phyloP scores from a whole-genome alignment of 2,888 invertebrate species.

The Asteroscopus sphinx region DNA sequence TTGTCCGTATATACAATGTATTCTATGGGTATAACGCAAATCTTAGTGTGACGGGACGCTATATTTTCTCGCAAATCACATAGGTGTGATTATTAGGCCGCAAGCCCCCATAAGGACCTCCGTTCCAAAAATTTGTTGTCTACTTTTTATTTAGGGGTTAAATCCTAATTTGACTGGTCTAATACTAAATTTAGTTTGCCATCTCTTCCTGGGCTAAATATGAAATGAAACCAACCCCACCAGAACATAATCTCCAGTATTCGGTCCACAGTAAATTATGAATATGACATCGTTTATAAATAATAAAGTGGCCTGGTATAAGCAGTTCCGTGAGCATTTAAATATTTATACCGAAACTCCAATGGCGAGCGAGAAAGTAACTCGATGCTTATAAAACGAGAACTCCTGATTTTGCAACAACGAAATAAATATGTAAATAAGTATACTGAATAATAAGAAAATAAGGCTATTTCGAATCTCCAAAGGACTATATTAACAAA shows the following conservation, averaged over 20 bases:
- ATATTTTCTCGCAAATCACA: too few species aligned
- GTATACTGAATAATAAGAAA: slow-evolving; percentile 13
- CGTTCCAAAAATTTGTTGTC: too few species aligned
- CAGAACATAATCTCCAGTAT: slow-evolving; percentile 1
- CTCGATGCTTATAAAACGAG: slow-evolving; percentile 12
- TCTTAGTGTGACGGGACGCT: too few species aligned
- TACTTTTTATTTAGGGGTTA: too few species aligned
- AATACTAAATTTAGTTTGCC: too few species aligned
- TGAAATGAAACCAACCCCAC: not conserved
- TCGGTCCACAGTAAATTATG: slow-evolving; percentile 17
- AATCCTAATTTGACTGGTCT: too few species aligned
- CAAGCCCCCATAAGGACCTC: too few species aligned
- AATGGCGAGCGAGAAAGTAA: slow-evolving; percentile 1
- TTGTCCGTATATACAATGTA: too few species aligned
- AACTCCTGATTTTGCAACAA: slow-evolving; percentile 25
- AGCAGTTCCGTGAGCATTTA: slow-evolving; percentile 20
- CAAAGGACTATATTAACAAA: slow-evolving; percentile 1
- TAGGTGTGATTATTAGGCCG: too few species aligned
- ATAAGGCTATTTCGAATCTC: slow-evolving; percentile 22
- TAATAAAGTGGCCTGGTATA: slow-evolving; percentile 24
- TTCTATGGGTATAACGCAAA: too few species aligned
- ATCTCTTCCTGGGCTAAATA: too few species aligned
- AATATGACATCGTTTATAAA: slow-evolving; percentile 26
- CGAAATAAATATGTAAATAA: slow-evolving; percentile 45
- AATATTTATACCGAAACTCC: slow-evolving; percentile 42